These are phyloP conservation scores for Parasteatoda lunata DNA, from an alignment of 2,888 invertebrate species.

Conservation along the genomic window DNA sequence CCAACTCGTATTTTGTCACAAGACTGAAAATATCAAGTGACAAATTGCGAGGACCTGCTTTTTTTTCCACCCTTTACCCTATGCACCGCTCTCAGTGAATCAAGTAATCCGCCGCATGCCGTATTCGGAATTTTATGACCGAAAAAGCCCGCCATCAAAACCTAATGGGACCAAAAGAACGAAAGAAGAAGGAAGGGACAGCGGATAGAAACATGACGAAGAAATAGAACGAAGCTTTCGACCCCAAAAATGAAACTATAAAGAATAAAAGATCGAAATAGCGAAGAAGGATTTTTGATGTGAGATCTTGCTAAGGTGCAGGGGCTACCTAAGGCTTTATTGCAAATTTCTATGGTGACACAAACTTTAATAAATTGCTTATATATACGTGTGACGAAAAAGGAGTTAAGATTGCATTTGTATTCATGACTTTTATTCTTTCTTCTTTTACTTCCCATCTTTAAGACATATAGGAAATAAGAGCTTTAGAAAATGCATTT, in stretches of 20 bases:
- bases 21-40: constrained; percentile 47
- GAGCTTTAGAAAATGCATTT: too few species aligned
- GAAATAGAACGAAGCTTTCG: constrained; percentile 13
- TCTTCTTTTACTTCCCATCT: background rate
- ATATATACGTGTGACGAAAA: constrained; percentile 5
- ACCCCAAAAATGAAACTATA: constrained; percentile 38
- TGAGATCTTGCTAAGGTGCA: constrained; percentile 9
- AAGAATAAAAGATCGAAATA: constrained; percentile 50
- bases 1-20: constrained; percentile 23
- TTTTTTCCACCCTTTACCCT: constrained; percentile 6
- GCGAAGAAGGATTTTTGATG: constrained; percentile 27
- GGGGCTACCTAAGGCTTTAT: constrained; percentile 10
- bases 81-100: constrained; percentile 19
- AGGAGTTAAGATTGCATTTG: background rate
- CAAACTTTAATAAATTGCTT: constrained; percentile 24
- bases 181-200: constrained; percentile 26
- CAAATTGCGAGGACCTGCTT: constrained; percentile 33
- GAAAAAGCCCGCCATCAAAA: constrained; percentile 57
- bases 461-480: too few species aligned
- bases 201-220: constrained; percentile 31
- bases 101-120: constrained; percentile 50
- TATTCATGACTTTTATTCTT: background rate
- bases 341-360: constrained; percentile 23
- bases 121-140: constrained; percentile 42
- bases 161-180: constrained; percentile 51